Base-by-base conservation (phyloP, 2,888 invertebrate genomes). In the Gari tellinella region DNA sequence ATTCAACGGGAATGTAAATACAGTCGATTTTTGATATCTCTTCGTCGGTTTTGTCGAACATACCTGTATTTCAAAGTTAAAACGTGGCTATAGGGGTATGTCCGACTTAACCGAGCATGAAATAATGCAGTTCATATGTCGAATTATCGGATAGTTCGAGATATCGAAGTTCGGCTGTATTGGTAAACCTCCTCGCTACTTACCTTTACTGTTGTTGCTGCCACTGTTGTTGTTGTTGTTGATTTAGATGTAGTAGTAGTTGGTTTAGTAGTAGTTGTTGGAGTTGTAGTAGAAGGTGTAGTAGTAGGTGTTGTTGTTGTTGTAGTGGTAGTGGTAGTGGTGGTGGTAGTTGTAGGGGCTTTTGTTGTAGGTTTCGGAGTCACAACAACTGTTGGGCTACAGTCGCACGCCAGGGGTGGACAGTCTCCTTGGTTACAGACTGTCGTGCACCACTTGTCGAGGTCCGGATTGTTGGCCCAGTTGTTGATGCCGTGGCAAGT, bases 391-490 rank as follows among this genome's bases (percentile, higher is more conserved):
- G 19, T 31, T 8, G 38, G 37, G 21, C 58, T 37, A 38, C 80
- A 81, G 31, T 51, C 65, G 41, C 80, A 81, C 1, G 58, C 69
- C 23, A 52, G 60, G 1, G 21, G 15, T 0, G 77, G 74, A 37
- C 80, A 81, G 41, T 72, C 63, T 17, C 69, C 72, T 12, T 41
- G 51, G 10, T 40, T 37, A 49, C 80, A 81, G 26, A 58, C 65
- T 0, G 55, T 51, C 12, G 46, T 65, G 41, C 80, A 81, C 80
- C 80, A 81, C 1, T 38, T 4, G 45, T 77, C 72, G 40, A 73
- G 26, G 7, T 10, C 21, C 38, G 57, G 40, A 40, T 69, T 49
- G 3, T 69, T 69, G 0, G 58, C 52, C 80, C 80, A 81, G n/a
- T 53, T 45, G 48, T 73, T 65, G 4, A 69, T 74, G 5, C 63